These are phyloP conservation scores for Drosophila tanythrix DNA, from an alignment of 2,888 invertebrate species.

Conservation along the genomic window DNA sequence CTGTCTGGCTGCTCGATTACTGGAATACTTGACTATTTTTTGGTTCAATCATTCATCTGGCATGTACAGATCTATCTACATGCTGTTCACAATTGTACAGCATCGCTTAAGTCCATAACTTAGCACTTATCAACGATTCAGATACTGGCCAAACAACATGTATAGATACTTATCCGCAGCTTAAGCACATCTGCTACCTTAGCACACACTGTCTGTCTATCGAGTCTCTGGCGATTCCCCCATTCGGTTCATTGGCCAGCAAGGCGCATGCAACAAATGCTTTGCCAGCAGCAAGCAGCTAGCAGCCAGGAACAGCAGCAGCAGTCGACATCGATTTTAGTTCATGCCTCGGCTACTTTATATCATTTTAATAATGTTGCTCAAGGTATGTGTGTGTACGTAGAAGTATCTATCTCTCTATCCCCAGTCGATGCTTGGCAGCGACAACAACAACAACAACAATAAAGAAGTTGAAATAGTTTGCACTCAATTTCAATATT, in stretches of 20 bases:
- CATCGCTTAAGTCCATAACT: conserved; percentile 60
- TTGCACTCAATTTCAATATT: conserved; percentile 80
- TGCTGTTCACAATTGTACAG: conserved; percentile 52
- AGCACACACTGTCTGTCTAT: conserved; percentile 9
- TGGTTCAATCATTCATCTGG: conserved; percentile 22
- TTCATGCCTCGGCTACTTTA: conserved; percentile 69
- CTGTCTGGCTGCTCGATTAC: not conserved
- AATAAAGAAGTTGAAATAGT: conserved; percentile 68
- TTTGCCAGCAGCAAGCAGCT: conserved; percentile 23
- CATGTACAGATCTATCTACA: conserved; percentile 24
- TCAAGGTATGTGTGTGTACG: conserved; percentile 46
- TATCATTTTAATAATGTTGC: conserved; percentile 78
- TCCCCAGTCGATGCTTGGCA: conserved; percentile 24
- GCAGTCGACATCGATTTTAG: conserved; percentile 47
- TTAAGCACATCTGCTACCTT: conserved; percentile 57
- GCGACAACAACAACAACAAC: conserved; percentile 21
- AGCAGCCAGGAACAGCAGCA: conserved; percentile 20
- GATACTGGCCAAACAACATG: conserved; percentile 65
- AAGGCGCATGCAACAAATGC: conserved; percentile 66
- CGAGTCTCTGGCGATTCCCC: conserved; percentile 26
- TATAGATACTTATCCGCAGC: conserved; percentile 60
- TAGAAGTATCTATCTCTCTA: conserved; percentile 33
- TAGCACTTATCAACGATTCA: conserved; percentile 63
- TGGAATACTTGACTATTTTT: conserved; percentile 6
- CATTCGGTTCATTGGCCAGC: conserved; percentile 68